Base-by-base conservation (phyloP, 2,888 invertebrate genomes). In the Morinoia aosen region DNA sequence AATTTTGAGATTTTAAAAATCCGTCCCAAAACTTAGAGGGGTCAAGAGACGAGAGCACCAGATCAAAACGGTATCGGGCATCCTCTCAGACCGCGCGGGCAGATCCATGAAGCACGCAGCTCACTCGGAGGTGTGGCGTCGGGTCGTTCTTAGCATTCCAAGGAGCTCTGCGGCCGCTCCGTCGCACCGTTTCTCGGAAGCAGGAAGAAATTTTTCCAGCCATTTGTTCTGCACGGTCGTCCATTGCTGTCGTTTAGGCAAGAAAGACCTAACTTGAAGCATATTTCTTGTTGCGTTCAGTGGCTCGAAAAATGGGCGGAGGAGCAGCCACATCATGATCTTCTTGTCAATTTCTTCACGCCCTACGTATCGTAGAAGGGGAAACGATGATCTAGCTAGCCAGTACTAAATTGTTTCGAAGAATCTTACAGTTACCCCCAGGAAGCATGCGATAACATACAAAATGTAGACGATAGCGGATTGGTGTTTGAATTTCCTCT, bases 141-240 rank as follows among this genome's bases (percentile, higher is more conserved):
- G 39, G 40, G 8, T 90, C 40, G 57, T 57, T 57, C 48, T 93
- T 93, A 57, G 57, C 93, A 93, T 93, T 93, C 93, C 33, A 33
- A 57, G 48, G 57, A 93, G 57, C 93, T 5, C 33, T 57, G 19
- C 40, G 57, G 57, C 57, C 93, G 58, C 93, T 93, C 93, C n/a
- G 93, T 93, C 93, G 25, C 56, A 12, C 33, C 33, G 33, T 57
- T 93, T 93, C 91, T 91, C 93, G 57, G 93, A 56, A 57, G 48
- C 93, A 93, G 93, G 93, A 93, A 93, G 93, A 93, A 93, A 93
- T 93, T 93, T 91, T 93, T 93, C 93, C 93, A 57, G 48, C 93
- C 93, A 93, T 93, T 93, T 93, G 93, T 93, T 93, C 93, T 57
- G 57, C 93, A 57, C 93, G 56, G 93, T 93, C 93, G 93, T 93